These are phyloP conservation scores for Chrysotoxum bicinctum DNA, from an alignment of 2,888 invertebrate species.

Conservation along the genomic window DNA sequence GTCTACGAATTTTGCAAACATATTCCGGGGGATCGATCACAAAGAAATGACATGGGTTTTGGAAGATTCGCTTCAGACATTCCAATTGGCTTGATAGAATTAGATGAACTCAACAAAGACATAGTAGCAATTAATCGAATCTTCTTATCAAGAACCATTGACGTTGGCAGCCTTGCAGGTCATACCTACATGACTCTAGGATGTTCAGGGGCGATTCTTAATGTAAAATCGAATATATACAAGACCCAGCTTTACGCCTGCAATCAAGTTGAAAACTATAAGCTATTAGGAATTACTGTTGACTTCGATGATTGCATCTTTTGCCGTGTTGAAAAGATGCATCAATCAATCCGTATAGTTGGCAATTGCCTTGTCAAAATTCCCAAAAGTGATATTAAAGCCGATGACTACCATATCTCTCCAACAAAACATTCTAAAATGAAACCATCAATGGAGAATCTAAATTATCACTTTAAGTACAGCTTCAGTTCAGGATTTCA, in stretches of 20 bases:
- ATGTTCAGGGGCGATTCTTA: conserved; percentile 89
- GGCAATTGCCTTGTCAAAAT: conserved; percentile 90
- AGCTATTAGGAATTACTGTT: conserved; percentile 90
- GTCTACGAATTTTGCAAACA: conserved; percentile 92
- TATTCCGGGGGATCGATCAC: conserved; percentile 91
- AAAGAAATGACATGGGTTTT: conserved; percentile 89
- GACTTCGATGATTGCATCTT: conserved; percentile 92
- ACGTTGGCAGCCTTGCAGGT: conserved; percentile 82
- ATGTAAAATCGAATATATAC: conserved; percentile 94
- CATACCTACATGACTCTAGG: conserved; percentile 87
- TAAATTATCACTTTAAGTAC: conserved; percentile 90
- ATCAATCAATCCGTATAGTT: conserved; percentile 90
- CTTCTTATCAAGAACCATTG: conserved; percentile 87
- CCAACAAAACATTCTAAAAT: conserved; percentile 90
- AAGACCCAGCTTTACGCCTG: conserved; percentile 92
- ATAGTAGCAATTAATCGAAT: conserved; percentile 89
- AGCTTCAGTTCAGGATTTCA: conserved; percentile 89
- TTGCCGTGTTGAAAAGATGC: conserved; percentile 86
- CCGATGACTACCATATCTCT: conserved; percentile 90
- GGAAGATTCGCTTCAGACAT: conserved; percentile 90
- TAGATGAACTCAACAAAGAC: conserved; percentile 92
- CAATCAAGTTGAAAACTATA: conserved; percentile 91
- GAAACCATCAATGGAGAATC: conserved; percentile 92
- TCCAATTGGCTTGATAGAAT: conserved; percentile 87
- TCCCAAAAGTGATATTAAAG: conserved; percentile 89